Evolutionary conservation across 2,888 invertebrate species (phyloP).

Genomic region (Drosophila pseudotakahashii): DNA sequence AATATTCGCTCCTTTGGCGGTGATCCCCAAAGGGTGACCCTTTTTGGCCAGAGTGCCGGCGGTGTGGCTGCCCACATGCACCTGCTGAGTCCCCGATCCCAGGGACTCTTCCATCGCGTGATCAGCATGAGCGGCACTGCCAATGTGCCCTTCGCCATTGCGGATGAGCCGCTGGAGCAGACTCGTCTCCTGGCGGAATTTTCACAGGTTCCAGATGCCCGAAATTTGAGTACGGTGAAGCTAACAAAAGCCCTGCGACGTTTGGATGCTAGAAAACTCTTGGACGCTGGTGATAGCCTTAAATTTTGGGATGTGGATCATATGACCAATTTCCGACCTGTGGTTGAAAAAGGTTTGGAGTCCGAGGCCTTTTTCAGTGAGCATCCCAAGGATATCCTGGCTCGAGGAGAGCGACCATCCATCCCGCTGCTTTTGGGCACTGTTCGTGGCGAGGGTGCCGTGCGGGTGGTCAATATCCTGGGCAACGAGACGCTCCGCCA

Average conservation of each 20-base stretch:
- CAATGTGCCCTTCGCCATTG: conserved; percentile 83
- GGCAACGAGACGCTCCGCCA: conserved; percentile 69
- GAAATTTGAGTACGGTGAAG: conserved; percentile 70
- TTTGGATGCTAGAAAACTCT: conserved; percentile 82
- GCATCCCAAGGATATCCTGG: conserved; percentile 83
- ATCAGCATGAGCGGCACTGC: conserved; percentile 85
- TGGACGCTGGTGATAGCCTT: conserved; percentile 84
- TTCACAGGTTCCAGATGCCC: conserved; percentile 82
- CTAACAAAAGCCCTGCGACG: conserved; percentile 84
- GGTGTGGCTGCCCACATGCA: conserved; percentile 85
- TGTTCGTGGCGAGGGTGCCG: conserved; percentile 85
- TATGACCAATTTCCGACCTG: conserved; percentile 84
- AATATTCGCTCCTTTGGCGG: conserved; percentile 85
- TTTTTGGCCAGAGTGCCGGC: conserved; percentile 85
- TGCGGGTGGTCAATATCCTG: conserved; percentile 84
- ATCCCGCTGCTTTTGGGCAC: conserved; percentile 85
- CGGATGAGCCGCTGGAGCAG: conserved; percentile 72
- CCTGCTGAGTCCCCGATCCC: conserved; percentile 84
- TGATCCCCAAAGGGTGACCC: conserved; percentile 83
- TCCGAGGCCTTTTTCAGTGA: conserved; percentile 84
- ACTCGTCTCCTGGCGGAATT: conserved; percentile 83
- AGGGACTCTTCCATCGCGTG: conserved; percentile 84
- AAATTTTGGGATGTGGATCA: conserved; percentile 86
- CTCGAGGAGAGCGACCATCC: conserved; percentile 82
- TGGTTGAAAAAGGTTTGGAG: conserved; percentile 81